phyloP scores from a whole-genome alignment of 2,797 vertebrate genomes.

The Leptatherina wallacei region DNA sequence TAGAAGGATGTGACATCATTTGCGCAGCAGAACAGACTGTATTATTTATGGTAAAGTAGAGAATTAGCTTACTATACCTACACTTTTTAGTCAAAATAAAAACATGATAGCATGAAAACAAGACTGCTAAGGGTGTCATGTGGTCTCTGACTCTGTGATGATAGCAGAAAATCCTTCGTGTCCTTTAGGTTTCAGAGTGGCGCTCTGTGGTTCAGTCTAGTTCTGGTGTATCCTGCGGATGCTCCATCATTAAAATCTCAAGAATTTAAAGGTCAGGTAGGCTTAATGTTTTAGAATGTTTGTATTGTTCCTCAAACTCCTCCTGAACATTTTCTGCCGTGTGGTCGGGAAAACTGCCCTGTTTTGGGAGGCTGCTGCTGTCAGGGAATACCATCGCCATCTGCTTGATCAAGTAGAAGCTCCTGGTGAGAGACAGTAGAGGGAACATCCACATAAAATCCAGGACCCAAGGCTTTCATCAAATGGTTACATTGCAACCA shows the following conservation, averaged over 20 bases:
- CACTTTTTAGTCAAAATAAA: not conserved
- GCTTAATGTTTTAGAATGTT: not conserved
- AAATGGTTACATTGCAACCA: not conserved
- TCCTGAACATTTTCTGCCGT: not conserved
- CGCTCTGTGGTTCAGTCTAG: not conserved
- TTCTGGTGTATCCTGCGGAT: not conserved
- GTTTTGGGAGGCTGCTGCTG: not conserved
- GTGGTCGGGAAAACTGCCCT: not conserved
- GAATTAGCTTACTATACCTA: not conserved
- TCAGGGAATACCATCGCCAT: not conserved
- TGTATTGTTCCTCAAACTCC: too few species aligned
- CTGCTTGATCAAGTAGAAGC: not conserved
- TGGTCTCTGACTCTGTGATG: not conserved
- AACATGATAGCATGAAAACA: not conserved
- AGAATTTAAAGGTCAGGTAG: not conserved
- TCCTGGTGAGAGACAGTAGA: not conserved
- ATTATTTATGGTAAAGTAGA: too few species aligned
- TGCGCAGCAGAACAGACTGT: not conserved
- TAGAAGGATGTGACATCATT: not conserved
- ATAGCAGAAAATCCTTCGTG: not conserved
- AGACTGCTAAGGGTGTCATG: not conserved
- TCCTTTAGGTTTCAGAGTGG: not conserved
- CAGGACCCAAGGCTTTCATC: not conserved
- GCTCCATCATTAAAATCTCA: not conserved
- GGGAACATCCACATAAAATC: not conserved